Evolutionary conservation across 2,888 invertebrate genomes (phyloP), one percentile per base, ranked within the genome.

Genomic region (Choristoneura rosaceana): DNA sequence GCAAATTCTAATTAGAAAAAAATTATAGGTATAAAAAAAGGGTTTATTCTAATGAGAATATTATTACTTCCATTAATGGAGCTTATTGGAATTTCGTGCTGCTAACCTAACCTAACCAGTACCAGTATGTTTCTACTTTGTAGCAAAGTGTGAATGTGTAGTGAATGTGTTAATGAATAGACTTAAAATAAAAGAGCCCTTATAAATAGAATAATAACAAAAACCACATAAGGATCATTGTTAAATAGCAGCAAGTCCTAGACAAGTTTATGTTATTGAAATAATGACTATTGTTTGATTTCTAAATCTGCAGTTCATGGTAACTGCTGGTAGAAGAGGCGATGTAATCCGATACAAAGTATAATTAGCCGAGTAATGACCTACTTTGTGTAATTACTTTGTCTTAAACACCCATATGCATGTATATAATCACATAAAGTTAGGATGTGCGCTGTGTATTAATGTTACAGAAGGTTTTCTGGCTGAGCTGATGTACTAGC

Each of bases 291-390:
- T 25, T 55, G 55, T 25, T 55, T 55, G 71, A 63, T 71, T 71
- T 71, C 71, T 71, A 71, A 58, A 63, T 63, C 25, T 5, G 9
- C 67, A 59, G 47, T 62, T 67, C 61, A 67, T 62, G 45, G 67
- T 14, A 62, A 66, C 52, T 38, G 4, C 41, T 10, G 12, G n/a
- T 34, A 43, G 2, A n/a, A n/a, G 12, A 3, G 25, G 38, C 15
- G 7, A 14, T 58, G 71, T 63, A 71, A 68, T 63, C 15, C 12
- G 41, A 71, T 71, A 71, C 67, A 38, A 7, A 67, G 63, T 73
- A 59, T 73, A 73, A 73, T 73, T 73, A 73, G 69, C 60, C 64
- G 64, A 69, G 15, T 73, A 64, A 69, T 73, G 73, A 73, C 73
- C 73, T 15, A 73, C 43, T 64, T 73, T 50, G 9, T 17, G 14